phyloP scores from a whole-genome alignment of 2,888 invertebrate species.

The Idaea straminata region DNA sequence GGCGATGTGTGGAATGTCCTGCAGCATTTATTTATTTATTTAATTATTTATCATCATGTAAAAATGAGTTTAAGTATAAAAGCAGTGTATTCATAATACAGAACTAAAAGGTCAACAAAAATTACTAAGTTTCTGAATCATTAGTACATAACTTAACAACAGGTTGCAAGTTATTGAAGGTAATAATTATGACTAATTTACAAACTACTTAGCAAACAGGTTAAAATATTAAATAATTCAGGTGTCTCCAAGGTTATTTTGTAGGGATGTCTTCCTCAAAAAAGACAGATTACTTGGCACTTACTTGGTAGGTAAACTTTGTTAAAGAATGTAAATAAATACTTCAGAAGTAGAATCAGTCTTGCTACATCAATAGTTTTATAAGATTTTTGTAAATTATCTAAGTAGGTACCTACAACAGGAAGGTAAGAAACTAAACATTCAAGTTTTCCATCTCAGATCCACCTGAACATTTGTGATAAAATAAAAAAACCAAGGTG shows the following conservation, averaged over 20 bases:
- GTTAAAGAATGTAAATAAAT: neutral
- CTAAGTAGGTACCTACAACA: neutral
- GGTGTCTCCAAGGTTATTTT: neutral
- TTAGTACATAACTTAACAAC: neutral
- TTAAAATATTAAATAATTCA: neutral
- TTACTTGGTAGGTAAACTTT: neutral
- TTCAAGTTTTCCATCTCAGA: neutral
- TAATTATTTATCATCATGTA: neutral
- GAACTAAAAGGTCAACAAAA: too few species aligned
- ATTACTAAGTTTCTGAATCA: neutral
- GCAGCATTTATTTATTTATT: too few species aligned
- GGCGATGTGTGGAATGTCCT: too few species aligned
- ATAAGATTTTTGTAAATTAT: too few species aligned
- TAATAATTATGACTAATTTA: neutral
- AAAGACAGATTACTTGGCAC: neutral
- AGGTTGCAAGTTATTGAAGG: neutral
- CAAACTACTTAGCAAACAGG: neutral
- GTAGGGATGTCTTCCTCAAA: neutral
- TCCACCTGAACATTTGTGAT: neutral
- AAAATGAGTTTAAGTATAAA: neutral
- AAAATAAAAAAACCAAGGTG: neutral
- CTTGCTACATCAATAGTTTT: too few species aligned
- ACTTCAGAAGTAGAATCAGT: neutral
- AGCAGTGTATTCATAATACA: neutral
- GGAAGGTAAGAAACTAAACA: neutral